phyloP scores from a whole-genome alignment of 2,113 vertebrate species.

The Lepus europaeus region DNA sequence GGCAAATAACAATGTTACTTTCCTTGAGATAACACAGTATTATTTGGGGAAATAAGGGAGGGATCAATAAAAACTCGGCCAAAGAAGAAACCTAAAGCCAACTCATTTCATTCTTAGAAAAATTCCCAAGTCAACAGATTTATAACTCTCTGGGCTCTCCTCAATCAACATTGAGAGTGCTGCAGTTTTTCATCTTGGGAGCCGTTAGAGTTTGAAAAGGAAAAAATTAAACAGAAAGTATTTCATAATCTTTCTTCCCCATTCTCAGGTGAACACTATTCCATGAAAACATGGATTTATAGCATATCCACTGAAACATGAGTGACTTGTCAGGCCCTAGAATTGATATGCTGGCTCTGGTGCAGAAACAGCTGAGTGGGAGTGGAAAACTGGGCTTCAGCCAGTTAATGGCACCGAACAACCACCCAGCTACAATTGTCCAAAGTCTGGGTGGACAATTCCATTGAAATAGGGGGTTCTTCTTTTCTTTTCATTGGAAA shows the following conservation, averaged over 20 bases:
- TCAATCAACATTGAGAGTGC: conserved; percentile 57
- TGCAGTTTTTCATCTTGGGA: conserved; percentile 62
- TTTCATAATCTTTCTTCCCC: conserved; percentile 57
- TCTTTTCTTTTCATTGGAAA: no score
- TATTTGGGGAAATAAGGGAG: neutral
- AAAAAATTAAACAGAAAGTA: conserved; percentile 63
- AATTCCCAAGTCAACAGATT: conserved; percentile 45
- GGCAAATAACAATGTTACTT: neutral
- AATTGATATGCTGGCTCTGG: neutral
- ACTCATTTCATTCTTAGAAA: conserved; percentile 60
- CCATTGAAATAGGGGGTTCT: neutral
- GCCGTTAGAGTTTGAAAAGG: conserved; percentile 57
- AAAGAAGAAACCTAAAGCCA: conserved; percentile 27
- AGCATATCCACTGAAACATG: neutral
- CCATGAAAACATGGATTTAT: conserved; percentile 31
- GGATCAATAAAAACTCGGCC: conserved; percentile 27
- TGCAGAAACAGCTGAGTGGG: neutral
- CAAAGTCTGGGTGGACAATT: neutral
- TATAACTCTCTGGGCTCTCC: conserved; percentile 47
- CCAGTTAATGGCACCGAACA: neutral
- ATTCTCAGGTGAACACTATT: conserved; percentile 31
- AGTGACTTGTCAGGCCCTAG: neutral
- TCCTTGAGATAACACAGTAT: neutral
- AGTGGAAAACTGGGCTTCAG: neutral
- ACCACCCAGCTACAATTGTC: neutral